Conservation (phyloP, 2,888 invertebrate species). For the Harpalus rufipes region DNA sequence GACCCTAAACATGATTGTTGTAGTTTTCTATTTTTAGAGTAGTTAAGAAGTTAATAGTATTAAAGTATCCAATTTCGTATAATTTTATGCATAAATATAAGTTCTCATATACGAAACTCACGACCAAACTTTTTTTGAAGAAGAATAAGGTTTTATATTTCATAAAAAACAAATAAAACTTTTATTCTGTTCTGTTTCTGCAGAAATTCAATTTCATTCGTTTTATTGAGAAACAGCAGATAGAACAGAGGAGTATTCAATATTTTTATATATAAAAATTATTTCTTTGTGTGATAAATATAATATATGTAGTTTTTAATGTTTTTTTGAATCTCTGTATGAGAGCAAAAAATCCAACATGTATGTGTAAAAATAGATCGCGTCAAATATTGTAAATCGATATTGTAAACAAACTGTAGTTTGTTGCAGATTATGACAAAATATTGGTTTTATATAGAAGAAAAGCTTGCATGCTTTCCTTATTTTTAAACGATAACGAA, state of each 20-base stretch:
- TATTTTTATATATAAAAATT: constrained; percentile 10
- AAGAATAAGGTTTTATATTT: not conserved
- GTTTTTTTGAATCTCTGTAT: not conserved
- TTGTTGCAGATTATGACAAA: not conserved
- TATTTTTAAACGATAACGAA: not conserved
- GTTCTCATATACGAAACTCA: not conserved
- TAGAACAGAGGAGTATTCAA: not conserved
- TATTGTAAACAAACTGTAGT: constrained; percentile 1
- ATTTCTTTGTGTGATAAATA: not conserved
- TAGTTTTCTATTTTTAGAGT: constrained; percentile 12
- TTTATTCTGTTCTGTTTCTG: not conserved
- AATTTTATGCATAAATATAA: not conserved
- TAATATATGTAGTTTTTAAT: not conserved
- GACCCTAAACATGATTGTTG: constrained; percentile 2
- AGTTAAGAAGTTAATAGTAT: constrained; percentile 4
- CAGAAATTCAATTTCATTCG: not conserved
- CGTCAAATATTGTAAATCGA: constrained; percentile 1
- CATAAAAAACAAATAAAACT: not conserved
- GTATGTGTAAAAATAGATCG: constrained; percentile 20
- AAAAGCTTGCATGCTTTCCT: not conserved
- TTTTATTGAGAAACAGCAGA: constrained; percentile 6
- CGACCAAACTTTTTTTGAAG: too few relatives aligned
- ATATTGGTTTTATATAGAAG: not conserved
- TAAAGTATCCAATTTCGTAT: constrained; percentile 19
- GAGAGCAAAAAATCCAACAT: constrained; percentile 2